phyloP scores from a whole-genome alignment of 2,113 vertebrate species.

The Cisticola juncidis region DNA sequence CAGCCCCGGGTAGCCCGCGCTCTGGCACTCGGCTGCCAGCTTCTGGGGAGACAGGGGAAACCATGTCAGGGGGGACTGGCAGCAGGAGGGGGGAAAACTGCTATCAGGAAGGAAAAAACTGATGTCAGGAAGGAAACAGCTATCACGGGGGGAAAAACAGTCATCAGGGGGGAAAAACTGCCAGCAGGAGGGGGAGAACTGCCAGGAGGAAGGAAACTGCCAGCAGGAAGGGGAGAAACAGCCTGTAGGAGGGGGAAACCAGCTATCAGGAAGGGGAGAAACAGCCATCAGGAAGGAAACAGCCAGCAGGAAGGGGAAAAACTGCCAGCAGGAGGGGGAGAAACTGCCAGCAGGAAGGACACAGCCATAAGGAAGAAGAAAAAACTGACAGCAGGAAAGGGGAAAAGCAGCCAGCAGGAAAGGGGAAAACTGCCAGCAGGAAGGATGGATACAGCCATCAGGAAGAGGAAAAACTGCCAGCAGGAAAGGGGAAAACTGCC shows the following conservation, averaged over 20 bases:
- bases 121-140: neutral
- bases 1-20: conserved; percentile 88
- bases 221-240: too few species aligned
- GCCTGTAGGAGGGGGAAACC: neutral
- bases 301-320: neutral
- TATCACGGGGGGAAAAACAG: neutral
- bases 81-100: neutral
- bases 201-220: too few species aligned
- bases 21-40: conserved; percentile 93
- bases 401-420: neutral
- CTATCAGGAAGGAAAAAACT: neutral
- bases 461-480: neutral
- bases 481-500: neutral
- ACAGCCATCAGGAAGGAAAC: neutral
- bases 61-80: neutral
- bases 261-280: neutral
- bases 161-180: neutral
- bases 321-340: fast-evolving
- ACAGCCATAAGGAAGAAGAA: neutral
- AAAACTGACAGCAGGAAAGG: neutral
- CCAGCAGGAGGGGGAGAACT: neutral
- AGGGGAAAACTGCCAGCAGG: neutral
- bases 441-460: too few species aligned
- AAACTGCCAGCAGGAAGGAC: neutral
- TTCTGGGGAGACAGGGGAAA: conserved; percentile 74